Evolutionary conservation across 2,113 vertebrate species (phyloP).

Genomic region (Tricholaema leucomelas): DNA sequence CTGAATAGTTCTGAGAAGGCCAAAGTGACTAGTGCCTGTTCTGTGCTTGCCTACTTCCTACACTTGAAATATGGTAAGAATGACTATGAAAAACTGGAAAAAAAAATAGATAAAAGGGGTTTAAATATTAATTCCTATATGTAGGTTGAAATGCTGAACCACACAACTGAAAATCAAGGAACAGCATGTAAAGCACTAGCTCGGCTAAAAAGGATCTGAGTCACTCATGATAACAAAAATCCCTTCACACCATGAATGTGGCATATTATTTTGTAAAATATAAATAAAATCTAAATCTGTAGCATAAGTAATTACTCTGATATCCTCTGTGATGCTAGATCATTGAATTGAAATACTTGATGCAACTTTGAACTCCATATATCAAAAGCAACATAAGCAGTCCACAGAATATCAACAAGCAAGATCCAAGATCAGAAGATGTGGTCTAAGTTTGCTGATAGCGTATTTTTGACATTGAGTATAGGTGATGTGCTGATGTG

Average conservation of each 20-base stretch:
- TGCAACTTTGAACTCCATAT: not conserved
- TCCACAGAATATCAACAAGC: not conserved
- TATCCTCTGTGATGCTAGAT: not conserved
- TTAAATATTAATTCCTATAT: not conserved
- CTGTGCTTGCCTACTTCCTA: not conserved
- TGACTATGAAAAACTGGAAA: not conserved
- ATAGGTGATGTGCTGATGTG: accelerated
- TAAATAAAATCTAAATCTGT: not conserved
- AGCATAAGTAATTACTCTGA: not conserved
- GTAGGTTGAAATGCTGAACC: not conserved
- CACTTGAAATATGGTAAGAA: not conserved
- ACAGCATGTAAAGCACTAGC: not conserved
- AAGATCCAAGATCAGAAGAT: not conserved
- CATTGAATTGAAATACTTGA: not conserved
- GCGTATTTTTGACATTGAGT: not conserved
- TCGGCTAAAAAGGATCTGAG: not conserved
- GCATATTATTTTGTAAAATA: not conserved
- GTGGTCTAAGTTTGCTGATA: not conserved
- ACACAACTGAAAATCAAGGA: not conserved
- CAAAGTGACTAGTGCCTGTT: accelerated
- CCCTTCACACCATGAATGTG: not conserved
- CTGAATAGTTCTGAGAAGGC: not conserved
- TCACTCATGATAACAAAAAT: not conserved
- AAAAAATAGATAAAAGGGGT: accelerated
- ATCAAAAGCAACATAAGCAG: not conserved